phyloP scores from a whole-genome alignment of 2,888 invertebrate species.

The Syrphus vitripennis region DNA sequence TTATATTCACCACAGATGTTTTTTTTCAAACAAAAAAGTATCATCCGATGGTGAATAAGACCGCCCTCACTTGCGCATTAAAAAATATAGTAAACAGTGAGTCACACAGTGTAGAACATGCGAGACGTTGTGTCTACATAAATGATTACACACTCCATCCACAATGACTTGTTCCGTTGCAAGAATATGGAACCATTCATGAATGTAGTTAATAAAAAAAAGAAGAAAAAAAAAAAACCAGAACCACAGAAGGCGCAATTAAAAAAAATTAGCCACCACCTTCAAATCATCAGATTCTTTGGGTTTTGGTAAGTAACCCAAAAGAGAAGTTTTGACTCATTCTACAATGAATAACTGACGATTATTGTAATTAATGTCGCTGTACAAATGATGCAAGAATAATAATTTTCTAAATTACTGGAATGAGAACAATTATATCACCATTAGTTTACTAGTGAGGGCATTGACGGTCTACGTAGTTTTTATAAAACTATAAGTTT shows the following conservation, averaged over 20 bases:
- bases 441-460: no score
- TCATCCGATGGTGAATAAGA: slow-evolving; percentile 30
- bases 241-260: neutral
- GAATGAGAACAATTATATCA: no score
- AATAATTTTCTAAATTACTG: no score
- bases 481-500: no score
- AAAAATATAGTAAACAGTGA: neutral
- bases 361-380: no score
- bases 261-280: neutral
- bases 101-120: neutral
- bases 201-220: neutral
- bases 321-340: no score
- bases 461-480: no score
- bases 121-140: neutral
- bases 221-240: no score
- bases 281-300: neutral
- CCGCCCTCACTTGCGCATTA: slow-evolving; percentile 33
- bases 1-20: slow-evolving; percentile 4
- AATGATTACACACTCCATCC: no score
- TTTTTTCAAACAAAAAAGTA: neutral
- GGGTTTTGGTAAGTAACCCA: no score
- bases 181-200: neutral
- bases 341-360: no score
- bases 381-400: no score
- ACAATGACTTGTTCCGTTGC: neutral